Conservation (phyloP, 1,140 invertebrate species). For the Contarinia nasturtii region DNA sequence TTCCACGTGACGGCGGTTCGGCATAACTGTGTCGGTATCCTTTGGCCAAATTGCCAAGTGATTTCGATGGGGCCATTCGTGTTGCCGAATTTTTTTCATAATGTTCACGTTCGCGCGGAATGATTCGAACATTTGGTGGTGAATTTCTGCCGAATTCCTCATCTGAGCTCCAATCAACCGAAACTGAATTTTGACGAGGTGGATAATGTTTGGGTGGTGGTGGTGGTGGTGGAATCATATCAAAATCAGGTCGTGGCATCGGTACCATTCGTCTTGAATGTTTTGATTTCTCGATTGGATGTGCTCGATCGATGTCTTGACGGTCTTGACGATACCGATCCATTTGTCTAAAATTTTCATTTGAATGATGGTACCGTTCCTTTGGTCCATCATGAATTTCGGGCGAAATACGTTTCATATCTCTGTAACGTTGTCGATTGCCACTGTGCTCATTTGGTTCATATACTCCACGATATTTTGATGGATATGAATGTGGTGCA, state of each 20-base stretch:
- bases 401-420: conserved; percentile 2
- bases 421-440: neutral
- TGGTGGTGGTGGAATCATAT: neutral
- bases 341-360: conserved; percentile 61
- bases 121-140: conserved; percentile 1
- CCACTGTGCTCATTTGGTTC: neutral
- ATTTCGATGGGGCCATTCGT: conserved; percentile 7
- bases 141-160: neutral
- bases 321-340: conserved; percentile 33
- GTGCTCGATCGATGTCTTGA: conserved; percentile 31
- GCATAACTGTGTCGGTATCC: conserved; percentile 33
- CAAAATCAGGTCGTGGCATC: conserved; percentile 5
- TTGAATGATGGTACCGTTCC: conserved; percentile 63
- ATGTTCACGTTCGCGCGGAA: too few species aligned
- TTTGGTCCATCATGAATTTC: conserved; percentile 31
- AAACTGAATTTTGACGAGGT: neutral
- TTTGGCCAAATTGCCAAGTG: conserved; percentile 15
- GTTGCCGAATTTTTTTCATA: neutral
- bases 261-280: neutral
- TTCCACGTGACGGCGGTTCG: conserved; percentile 24
- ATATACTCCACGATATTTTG: conserved; percentile 7
- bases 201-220: neutral
- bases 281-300: conserved; percentile 10
- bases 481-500: conserved; percentile 3
- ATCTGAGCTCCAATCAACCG: conserved; percentile 1